phyloP scores from a whole-genome alignment of 2,888 invertebrate genomes.

The Callyntrura sp. region DNA sequence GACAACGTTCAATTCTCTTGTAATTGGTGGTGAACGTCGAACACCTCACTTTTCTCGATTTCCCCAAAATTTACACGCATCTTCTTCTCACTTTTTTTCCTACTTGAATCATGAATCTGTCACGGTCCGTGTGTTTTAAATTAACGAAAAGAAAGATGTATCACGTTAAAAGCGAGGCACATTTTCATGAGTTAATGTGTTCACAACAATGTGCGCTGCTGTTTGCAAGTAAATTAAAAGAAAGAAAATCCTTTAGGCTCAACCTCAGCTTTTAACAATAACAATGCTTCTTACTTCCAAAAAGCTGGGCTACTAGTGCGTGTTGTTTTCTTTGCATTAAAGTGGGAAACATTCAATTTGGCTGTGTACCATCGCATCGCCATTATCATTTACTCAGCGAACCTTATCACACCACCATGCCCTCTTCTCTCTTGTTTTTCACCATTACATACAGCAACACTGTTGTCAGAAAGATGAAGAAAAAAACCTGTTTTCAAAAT shows the following conservation, averaged over 20 bases:
- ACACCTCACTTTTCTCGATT: slow-evolving; percentile 9
- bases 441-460: neutral
- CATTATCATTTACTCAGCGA: neutral
- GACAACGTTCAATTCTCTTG: neutral
- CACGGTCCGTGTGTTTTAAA: slow-evolving; percentile 42
- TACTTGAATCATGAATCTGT: slow-evolving; percentile 61
- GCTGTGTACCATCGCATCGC: neutral
- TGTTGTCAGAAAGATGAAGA: slow-evolving; percentile 2
- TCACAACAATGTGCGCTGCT: slow-evolving; percentile 1
- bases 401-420: neutral
- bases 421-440: neutral
- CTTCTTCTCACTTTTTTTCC: slow-evolving; percentile 50
- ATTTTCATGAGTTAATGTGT: neutral
- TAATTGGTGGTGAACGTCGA: neutral
- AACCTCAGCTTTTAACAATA: neutral
- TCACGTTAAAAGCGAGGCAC: neutral
- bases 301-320: neutral
- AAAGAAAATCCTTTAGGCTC: slow-evolving; percentile 4
- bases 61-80: slow-evolving; percentile 20
- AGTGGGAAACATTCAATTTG: slow-evolving; percentile 20
- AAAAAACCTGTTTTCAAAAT: slow-evolving; percentile 66
- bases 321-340: neutral
- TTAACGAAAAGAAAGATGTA: neutral
- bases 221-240: slow-evolving; percentile 33
- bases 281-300: neutral